Conservation (phyloP, 2,888 invertebrate genomes). For the Habrosyne pyritoides region DNA sequence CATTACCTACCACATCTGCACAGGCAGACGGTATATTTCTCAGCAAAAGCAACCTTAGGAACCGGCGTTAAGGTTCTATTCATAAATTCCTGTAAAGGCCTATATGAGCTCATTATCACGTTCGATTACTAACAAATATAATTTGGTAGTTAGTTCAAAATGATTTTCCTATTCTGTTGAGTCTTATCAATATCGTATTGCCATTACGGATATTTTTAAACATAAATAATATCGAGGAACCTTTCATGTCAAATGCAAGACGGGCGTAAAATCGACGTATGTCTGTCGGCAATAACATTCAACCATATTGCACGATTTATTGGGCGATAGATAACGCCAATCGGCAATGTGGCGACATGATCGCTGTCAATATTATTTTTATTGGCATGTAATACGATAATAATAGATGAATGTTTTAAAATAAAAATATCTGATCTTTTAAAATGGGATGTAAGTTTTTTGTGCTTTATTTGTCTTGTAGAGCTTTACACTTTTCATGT, state of each 20-base stretch:
- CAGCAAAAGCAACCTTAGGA: too few relatives aligned
- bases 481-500: too few relatives aligned
- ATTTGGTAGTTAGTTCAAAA: not conserved
- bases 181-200: not conserved
- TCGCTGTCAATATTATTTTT: slow-evolving; percentile 29
- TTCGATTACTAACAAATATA: too few relatives aligned
- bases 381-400: slow-evolving; percentile 1
- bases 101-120: too few relatives aligned
- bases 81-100: too few relatives aligned
- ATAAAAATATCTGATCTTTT: not conserved
- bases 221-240: not conserved
- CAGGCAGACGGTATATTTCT: too few relatives aligned
- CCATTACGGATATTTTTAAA: not conserved
- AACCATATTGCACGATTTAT: slow-evolving; percentile 33
- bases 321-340: slow-evolving; percentile 30
- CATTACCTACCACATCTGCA: too few relatives aligned
- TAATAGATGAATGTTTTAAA: not conserved
- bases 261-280: slow-evolving; percentile 26
- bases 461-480: too few relatives aligned
- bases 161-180: not conserved
- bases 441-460: too few relatives aligned
- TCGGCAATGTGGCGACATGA: slow-evolving; percentile 10
- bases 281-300: slow-evolving; percentile 20
- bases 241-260: slow-evolving; percentile 10
- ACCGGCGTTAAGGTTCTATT: too few relatives aligned